phyloP scores from a whole-genome alignment of 2,888 invertebrate species.

The Agrenia bidenticulata region DNA sequence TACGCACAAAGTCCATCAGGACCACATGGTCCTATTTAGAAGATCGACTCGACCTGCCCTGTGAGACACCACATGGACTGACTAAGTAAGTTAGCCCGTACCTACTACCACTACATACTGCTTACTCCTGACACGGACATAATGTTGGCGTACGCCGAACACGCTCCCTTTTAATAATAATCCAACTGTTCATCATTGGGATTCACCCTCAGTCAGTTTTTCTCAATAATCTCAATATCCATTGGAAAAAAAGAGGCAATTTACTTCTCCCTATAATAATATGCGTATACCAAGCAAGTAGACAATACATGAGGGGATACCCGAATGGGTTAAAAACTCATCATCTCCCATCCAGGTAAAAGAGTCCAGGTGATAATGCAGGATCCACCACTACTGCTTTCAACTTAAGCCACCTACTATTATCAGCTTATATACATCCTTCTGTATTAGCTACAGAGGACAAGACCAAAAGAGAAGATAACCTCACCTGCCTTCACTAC shows the following conservation, averaged over 20 bases:
- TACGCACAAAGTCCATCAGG: no score
- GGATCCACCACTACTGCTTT: constrained; percentile 4
- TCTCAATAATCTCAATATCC: constrained; percentile 5
- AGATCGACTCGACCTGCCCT: no score
- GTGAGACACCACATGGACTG: no score
- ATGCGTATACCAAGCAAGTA: no score
- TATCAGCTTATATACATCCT: no score
- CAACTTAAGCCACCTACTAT: no score
- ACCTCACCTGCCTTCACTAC: constrained; percentile 13
- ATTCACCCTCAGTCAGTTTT: constrained; percentile 13
- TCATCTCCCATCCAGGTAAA: constrained; percentile 6
- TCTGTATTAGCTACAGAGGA: no score
- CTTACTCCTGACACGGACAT: neutral
- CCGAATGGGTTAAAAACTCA: constrained; percentile 8
- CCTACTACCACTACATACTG: neutral
- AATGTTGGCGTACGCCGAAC: constrained; percentile 41
- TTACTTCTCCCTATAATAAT: constrained; percentile 1
- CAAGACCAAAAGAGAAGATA: neutral
- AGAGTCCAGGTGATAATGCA: constrained; percentile 6
- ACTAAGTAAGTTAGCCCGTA: no score
- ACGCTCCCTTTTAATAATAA: constrained; percentile 36
- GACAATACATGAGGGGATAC: no score
- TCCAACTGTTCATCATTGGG: constrained; percentile 14
- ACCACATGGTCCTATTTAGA: no score
- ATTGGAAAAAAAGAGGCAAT: constrained; percentile 5